Evolutionary conservation across 1,140 invertebrate species (phyloP).

Genomic region (Philotrypesis tridentata): DNA sequence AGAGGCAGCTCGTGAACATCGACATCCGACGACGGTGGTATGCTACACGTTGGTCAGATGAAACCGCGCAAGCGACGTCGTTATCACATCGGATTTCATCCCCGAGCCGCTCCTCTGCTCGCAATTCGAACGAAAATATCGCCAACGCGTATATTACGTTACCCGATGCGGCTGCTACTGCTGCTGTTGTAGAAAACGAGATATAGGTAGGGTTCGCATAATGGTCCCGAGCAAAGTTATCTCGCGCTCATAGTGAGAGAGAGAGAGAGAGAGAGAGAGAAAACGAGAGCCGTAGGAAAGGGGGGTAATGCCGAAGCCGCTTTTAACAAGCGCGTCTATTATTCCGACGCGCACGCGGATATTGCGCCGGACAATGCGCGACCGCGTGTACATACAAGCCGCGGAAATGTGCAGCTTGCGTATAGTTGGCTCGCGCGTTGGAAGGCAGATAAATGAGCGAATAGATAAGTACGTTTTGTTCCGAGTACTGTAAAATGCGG

Average conservation of each 20-base stretch:
- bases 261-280: no score
- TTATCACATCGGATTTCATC: constrained; percentile 21
- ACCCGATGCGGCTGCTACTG: constrained; percentile 47
- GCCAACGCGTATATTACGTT: constrained; percentile 15
- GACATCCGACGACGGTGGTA: neutral
- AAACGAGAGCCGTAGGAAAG: constrained; percentile 16
- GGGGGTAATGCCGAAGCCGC: constrained; percentile 55
- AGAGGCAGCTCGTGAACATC: neutral
- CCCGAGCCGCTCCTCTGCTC: neutral
- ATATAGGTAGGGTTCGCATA: neutral
- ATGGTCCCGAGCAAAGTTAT: constrained; percentile 46
- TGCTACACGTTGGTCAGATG: neutral
- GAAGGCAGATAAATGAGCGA: neutral
- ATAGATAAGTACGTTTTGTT: neutral
- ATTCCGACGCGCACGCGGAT: constrained; percentile 51
- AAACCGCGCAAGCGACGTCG: constrained; percentile 6
- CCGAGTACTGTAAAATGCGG: neutral
- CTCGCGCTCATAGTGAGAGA: constrained; percentile 15
- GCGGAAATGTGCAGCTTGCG: constrained; percentile 15
- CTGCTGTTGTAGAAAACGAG: constrained; percentile 31
- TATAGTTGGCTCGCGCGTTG: neutral
- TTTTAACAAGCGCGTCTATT: constrained; percentile 58
- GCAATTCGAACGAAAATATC: constrained; percentile 23
- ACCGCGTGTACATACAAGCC: neutral
- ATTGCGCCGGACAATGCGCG: constrained; percentile 27